Evolutionary conservation across 2,113 vertebrate species (phyloP).

Genomic region (rat (Rattus norvegicus)): DNA sequence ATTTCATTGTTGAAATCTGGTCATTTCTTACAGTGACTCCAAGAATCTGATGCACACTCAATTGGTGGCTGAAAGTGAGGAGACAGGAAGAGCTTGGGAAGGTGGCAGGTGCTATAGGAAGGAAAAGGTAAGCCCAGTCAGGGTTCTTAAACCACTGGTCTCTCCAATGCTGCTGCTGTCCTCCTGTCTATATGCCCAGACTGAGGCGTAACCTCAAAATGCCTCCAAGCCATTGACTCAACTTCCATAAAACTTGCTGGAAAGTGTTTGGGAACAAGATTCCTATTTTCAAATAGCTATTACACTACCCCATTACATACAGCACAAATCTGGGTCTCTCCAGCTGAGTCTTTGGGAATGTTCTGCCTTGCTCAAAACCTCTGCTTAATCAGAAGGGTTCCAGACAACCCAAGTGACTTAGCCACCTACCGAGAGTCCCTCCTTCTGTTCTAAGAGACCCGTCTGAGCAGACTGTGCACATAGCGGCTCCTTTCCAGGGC

Average conservation of each 20-base stretch:
- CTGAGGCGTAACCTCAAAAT: neutral
- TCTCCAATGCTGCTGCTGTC: rapidly evolving
- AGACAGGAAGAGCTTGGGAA: neutral
- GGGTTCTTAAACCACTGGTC: neutral
- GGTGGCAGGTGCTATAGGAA: neutral
- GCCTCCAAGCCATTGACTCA: neutral
- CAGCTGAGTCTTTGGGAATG: neutral
- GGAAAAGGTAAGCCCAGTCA: neutral
- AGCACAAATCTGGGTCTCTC: neutral
- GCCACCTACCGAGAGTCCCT: neutral
- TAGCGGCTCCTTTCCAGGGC: neutral
- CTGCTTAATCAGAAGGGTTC: neutral
- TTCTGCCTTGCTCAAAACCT: neutral
- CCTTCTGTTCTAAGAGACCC: neutral
- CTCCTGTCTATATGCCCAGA: neutral
- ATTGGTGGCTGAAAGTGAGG: neutral
- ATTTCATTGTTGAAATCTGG: neutral
- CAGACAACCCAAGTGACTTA: neutral
- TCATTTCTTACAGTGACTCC: neutral
- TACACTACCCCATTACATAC: rapidly evolving
- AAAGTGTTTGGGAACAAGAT: neutral
- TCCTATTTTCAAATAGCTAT: neutral
- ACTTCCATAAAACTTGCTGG: neutral
- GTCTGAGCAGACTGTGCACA: neutral
- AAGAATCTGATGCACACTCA: neutral